Conservation (phyloP, 2,113 vertebrate species). For the Dasyurus viverrinus region DNA sequence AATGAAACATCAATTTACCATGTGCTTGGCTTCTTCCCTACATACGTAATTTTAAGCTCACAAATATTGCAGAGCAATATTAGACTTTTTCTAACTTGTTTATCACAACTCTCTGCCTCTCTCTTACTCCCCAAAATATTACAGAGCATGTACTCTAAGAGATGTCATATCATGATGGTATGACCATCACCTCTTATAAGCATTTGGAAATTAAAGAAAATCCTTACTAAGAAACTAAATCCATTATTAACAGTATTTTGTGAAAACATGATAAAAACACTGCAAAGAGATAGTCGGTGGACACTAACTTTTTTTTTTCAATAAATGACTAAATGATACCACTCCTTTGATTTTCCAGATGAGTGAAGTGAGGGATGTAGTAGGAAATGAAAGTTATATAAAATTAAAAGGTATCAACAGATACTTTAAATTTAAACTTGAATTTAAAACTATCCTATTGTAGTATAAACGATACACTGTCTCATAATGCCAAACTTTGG, state of each 20-base stretch:
- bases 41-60: constrained; percentile 49
- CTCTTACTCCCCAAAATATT: constrained; percentile 53
- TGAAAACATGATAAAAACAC: not conserved
- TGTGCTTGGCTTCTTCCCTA: constrained; percentile 25
- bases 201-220: not conserved
- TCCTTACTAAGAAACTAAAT: not conserved
- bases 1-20: constrained; percentile 44
- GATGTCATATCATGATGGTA: constrained; percentile 6
- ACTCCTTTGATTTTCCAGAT: not conserved
- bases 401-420: not conserved
- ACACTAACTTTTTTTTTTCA: not conserved
- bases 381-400: not conserved
- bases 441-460: not conserved
- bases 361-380: not conserved
- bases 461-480: not conserved
- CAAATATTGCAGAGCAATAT: constrained; percentile 70
- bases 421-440: not conserved
- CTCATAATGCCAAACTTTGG: accelerated
- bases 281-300: not conserved
- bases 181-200: not conserved
- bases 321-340: not conserved
- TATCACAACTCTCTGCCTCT: constrained; percentile 6
- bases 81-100: constrained; percentile 56
- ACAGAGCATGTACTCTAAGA: constrained; percentile 33
- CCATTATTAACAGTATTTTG: not conserved